Conservation (phyloP, 2,797 vertebrate species). For the Eulemur albifrons region DNA sequence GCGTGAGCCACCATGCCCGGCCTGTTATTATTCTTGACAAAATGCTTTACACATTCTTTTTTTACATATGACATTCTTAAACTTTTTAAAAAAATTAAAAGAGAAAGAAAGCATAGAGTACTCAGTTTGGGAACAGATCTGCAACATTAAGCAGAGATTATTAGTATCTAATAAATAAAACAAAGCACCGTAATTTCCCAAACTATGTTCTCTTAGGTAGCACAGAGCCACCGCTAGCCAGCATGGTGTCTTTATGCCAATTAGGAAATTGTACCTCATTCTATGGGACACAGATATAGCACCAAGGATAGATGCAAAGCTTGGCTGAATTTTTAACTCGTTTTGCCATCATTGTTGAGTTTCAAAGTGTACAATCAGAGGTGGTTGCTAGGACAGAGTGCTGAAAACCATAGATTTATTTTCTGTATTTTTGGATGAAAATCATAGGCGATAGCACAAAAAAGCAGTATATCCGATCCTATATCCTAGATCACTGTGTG, state of each 20-base stretch:
- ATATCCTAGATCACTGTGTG: background rate
- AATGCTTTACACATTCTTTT: background rate
- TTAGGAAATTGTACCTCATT: background rate
- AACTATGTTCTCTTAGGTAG: background rate
- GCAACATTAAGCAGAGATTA: background rate
- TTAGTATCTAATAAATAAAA: background rate
- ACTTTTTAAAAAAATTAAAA: background rate
- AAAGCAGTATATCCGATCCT: background rate
- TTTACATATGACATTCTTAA: background rate
- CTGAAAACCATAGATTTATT: background rate
- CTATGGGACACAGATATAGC: accelerated
- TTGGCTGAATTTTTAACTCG: background rate
- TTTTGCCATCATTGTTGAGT: background rate
- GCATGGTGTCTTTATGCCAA: too few species aligned
- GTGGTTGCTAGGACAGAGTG: background rate
- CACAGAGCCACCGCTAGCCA: background rate
- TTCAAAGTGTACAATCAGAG: background rate
- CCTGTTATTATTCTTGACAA: background rate
- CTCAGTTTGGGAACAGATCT: background rate
- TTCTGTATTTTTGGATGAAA: background rate
- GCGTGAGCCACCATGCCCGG: too few species aligned
- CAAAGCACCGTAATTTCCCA: background rate
- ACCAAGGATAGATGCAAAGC: background rate
- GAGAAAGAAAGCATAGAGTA: background rate
- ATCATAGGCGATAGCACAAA: background rate